These are phyloP conservation scores for Cynocephalus volans DNA, from an alignment of 2,113 vertebrate genomes.

Conservation along the genomic window DNA sequence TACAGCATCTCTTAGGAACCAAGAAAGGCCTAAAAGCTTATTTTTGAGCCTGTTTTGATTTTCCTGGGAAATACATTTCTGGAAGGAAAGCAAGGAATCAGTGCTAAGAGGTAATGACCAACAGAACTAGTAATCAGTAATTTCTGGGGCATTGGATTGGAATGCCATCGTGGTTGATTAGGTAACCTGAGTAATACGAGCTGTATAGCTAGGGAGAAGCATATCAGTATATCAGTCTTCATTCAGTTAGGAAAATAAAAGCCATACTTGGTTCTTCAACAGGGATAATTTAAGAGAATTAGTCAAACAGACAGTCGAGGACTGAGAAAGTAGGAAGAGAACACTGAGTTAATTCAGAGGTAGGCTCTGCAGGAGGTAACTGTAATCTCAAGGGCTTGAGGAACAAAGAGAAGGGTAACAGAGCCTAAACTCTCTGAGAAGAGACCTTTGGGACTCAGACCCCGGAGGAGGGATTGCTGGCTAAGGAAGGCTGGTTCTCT, in stretches of 20 bases:
- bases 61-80: background rate
- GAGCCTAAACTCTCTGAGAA: background rate
- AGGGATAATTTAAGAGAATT: background rate
- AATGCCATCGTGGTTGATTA: background rate
- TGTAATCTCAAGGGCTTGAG: background rate
- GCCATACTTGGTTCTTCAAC: background rate
- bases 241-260: background rate
- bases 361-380: background rate
- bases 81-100: background rate
- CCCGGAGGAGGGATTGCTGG: background rate
- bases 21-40: background rate
- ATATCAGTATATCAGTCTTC: background rate
- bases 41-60: background rate
- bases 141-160: background rate
- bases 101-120: background rate
- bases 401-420: background rate
- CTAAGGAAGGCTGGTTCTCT: fast-evolving
- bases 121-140: background rate
- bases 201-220: background rate
- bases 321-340: background rate
- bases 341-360: background rate
- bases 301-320: background rate
- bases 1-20: background rate
- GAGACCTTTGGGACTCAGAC: background rate
- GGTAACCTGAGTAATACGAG: background rate